Base-by-base conservation (phyloP, 37 sponge, comb jelly and placozoan species). In the Oscarella lobularis region DNA sequence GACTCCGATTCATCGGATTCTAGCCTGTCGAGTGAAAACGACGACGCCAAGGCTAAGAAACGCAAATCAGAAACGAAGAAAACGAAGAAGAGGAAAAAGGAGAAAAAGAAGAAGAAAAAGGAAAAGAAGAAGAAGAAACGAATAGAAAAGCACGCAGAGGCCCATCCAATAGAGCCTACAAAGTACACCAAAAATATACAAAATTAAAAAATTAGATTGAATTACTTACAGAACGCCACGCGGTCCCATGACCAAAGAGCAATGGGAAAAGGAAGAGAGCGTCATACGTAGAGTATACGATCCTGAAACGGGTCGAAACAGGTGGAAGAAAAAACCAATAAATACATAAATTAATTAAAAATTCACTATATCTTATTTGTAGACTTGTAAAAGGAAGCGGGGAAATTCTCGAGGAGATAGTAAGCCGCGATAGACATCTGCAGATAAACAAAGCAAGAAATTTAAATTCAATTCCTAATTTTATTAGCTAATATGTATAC, bases 341-440 rank as follows among this genome's bases (percentile, higher is more conserved):
- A n/a, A n/a, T n/a, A n/a, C n/a, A n/a, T n/a, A n/a, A n/a, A n/a
- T n/a, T n/a, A n/a, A 48, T 9, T 48, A 9, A 48, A 27, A 77
- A 40, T 38, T 31, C 9, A 38, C 66, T 1, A 54, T 83, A 1
- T 66, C 3, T 0, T 72, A 2, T 20, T n/a, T 77, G 39, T 27
- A 86, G 93, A 71, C 39, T 92, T 27, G 80, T 92, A 39, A 89
- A 76, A 73, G 93, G 93, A 14, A 83, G 83, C 83, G 93, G 93
- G 33, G 93, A 92, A 78, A 82, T 92, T 35, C 71, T 92, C 14
- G 93, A 92, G 41, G 93, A 92, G 73, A 92, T 92, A 36, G 93
- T 92, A n/a, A 89, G 87, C 71, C 85, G 77, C 35, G 90, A 92
- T 29, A 30, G 72, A 39, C 93, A 92, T 3, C 82, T 83, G 54